Evolutionary conservation across 2,113 vertebrate genomes (phyloP).

Genomic region (Uria aalge): DNA sequence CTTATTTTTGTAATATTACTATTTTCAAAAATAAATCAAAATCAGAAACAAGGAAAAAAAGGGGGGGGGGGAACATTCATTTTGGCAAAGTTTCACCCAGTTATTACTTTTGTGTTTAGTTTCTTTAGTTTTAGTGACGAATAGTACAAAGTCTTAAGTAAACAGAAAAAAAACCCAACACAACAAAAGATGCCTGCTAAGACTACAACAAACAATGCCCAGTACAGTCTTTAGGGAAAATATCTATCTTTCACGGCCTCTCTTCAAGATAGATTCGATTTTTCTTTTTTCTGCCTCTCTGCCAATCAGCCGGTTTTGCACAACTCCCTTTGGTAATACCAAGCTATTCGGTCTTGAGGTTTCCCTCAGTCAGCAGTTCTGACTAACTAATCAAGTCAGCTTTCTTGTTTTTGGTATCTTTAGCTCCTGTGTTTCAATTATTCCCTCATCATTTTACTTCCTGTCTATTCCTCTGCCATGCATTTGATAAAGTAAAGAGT

Average conservation of each 20-base stretch:
- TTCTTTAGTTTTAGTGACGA: not conserved
- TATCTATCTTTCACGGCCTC: not conserved
- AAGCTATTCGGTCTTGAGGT: not conserved
- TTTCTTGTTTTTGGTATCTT: not conserved
- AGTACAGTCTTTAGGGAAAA: not conserved
- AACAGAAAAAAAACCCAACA: not conserved
- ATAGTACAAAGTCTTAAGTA: not conserved
- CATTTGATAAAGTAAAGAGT: conserved; percentile 11
- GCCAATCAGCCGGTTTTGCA: not conserved
- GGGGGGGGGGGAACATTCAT: not conserved
- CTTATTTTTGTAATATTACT: not conserved
- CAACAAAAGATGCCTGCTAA: not conserved
- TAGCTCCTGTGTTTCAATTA: conserved; percentile 21
- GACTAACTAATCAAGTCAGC: not conserved
- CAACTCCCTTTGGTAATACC: not conserved
- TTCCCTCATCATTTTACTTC: conserved; percentile 28
- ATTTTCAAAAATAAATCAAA: not conserved
- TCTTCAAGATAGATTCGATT: not conserved
- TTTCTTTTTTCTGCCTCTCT: not conserved
- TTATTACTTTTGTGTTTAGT: not conserved
- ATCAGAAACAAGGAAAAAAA: not conserved
- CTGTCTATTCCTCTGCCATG: not conserved
- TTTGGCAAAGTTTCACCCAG: not conserved
- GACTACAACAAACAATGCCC: not conserved
- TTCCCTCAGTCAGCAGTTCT: conserved; percentile 5